Conservation (phyloP, 2,888 invertebrate genomes). For the Tuberolachnus salignus region DNA sequence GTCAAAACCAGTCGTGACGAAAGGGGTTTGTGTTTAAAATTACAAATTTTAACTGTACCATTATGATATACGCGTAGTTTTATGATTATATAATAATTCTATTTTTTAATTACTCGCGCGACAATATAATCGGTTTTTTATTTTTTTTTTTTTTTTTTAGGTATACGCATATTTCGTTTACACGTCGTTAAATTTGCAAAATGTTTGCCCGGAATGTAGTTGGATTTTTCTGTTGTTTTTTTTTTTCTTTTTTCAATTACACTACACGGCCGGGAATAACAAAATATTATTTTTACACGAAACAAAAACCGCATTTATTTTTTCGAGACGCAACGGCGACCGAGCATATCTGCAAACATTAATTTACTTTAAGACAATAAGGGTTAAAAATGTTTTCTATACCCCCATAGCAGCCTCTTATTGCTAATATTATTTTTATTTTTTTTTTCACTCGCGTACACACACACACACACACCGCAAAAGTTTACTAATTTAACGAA, state of each 20-base stretch:
- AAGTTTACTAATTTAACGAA: conserved; percentile 37
- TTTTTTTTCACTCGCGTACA: too few species aligned
- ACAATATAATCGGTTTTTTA: too few species aligned
- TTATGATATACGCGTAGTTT: too few species aligned
- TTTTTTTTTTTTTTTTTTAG: too few species aligned
- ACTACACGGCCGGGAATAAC: conserved; percentile 16
- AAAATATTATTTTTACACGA: conserved; percentile 13
- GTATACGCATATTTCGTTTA: not conserved
- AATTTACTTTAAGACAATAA: conserved; percentile 45
- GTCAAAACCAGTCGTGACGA: too few species aligned
- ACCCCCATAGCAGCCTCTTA: conserved; percentile 20
- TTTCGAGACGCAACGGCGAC: conserved; percentile 5
- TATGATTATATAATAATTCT: too few species aligned
- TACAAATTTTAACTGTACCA: too few species aligned
- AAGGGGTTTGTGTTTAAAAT: too few species aligned
- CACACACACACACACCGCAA: not conserved
- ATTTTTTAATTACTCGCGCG: too few species aligned
- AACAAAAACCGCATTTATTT: conserved; percentile 10
- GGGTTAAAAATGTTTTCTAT: conserved; percentile 33
- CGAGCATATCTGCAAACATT: conserved; percentile 26
- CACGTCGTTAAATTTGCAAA: not conserved
- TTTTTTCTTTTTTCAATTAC: conserved; percentile 33
- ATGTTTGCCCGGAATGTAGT: not conserved
- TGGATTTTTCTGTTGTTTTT: too few species aligned
- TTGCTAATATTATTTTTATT: too few species aligned